These are phyloP conservation scores for Polyploca ridens DNA, from an alignment of 2,888 invertebrate species.

Conservation along the genomic window DNA sequence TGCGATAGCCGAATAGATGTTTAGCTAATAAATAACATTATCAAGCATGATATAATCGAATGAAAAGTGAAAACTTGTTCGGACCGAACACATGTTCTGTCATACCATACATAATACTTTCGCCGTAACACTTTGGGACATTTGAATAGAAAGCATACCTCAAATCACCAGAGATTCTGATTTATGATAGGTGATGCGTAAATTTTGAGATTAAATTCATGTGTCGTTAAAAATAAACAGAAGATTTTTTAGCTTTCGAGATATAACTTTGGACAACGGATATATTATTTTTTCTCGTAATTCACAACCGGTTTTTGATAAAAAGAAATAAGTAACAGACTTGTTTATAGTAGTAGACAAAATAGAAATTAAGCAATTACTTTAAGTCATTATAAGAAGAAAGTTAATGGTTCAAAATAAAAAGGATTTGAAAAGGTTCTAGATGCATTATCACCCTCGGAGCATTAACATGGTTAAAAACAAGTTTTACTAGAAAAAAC, in stretches of 20 bases:
- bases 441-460: neutral
- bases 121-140: conserved; percentile 64
- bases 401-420: neutral
- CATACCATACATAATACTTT: conserved; percentile 50
- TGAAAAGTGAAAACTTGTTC: conserved; percentile 67
- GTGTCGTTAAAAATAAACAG: neutral
- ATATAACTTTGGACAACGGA: neutral
- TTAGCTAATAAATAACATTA: conserved; percentile 41
- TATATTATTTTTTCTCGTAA: neutral
- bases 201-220: neutral
- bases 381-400: neutral
- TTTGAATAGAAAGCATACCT: conserved; percentile 68
- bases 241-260: neutral
- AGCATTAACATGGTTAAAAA: neutral
- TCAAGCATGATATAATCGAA: conserved; percentile 44
- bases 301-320: conserved; percentile 1
- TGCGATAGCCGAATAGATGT: conserved; percentile 1
- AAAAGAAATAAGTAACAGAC: neutral
- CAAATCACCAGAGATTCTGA: conserved; percentile 9
- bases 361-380: conserved; percentile 5
- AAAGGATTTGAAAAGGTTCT: neutral
- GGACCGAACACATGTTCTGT: conserved; percentile 28
- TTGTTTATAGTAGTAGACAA: neutral
- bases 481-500: neutral
- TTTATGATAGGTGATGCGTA: conserved; percentile 4